Conservation (phyloP, 2,888 invertebrate genomes). For the Harpalus rubripes region DNA sequence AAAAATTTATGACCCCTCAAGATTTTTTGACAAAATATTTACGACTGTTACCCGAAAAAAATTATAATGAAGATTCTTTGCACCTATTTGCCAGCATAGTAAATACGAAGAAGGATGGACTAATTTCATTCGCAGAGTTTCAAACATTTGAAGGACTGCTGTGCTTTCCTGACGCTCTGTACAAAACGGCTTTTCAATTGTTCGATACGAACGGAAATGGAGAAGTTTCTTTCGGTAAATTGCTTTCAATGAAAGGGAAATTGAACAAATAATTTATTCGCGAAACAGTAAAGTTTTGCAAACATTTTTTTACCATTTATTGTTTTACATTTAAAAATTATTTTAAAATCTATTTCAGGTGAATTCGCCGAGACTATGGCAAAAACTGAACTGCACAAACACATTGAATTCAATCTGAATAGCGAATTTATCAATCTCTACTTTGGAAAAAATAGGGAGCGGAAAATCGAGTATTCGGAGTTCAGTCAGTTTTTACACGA, state of each 20-base stretch:
- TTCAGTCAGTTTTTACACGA: constrained; percentile 99
- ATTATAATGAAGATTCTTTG: constrained; percentile 88
- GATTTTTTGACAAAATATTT: constrained; percentile 97
- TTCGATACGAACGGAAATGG: constrained; percentile 99
- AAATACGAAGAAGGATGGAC: constrained; percentile 95
- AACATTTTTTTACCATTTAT: neutral
- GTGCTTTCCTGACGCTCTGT: constrained; percentile 97
- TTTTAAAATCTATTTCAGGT: constrained; percentile 80
- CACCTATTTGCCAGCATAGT: constrained; percentile 94
- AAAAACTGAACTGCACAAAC: constrained; percentile 93
- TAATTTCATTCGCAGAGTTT: constrained; percentile 97
- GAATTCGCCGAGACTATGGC: constrained; percentile 97
- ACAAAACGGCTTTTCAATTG: constrained; percentile 98
- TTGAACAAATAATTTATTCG: constrained; percentile 8
- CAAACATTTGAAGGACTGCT: constrained; percentile 98
- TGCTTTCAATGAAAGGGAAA: constrained; percentile 38
- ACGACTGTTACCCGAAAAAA: constrained; percentile 89
- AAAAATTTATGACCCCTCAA: constrained; percentile 93
- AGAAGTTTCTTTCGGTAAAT: constrained; percentile 94
- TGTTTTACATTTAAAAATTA: neutral
- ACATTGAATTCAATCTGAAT: constrained; percentile 97
- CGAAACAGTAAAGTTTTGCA: constrained; percentile 1
- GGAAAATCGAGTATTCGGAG: constrained; percentile 94
- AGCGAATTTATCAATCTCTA: constrained; percentile 96
- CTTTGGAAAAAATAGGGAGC: constrained; percentile 96